Conservation (phyloP, 2,113 vertebrate species). For the Silurus meridionalis region DNA sequence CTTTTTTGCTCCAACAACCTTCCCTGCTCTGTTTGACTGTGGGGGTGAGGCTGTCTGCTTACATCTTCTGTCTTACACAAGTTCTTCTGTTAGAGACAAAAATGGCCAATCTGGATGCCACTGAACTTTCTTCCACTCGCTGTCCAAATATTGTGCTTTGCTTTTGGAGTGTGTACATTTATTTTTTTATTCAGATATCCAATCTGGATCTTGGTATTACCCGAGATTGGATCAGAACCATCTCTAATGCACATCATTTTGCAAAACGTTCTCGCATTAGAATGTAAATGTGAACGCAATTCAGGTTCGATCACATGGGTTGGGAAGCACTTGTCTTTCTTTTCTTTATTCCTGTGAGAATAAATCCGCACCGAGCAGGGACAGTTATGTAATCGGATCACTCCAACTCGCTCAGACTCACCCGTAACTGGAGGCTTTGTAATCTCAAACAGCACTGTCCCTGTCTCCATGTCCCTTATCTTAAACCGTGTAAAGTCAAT, state of each 20-base stretch:
- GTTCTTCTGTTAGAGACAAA: too few species aligned
- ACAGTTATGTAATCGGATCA: neutral
- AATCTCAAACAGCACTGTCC: slow-evolving; percentile 95
- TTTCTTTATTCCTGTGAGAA: neutral
- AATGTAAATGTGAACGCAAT: neutral
- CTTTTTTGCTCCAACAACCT: too few species aligned
- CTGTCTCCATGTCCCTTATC: slow-evolving; percentile 97
- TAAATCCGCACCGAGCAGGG: neutral
- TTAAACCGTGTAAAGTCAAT: slow-evolving; percentile 98
- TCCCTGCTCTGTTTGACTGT: too few species aligned
- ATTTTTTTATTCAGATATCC: neutral
- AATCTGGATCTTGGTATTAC: neutral
- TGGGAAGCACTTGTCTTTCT: neutral
- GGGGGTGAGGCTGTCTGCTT: too few species aligned
- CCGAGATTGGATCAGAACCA: neutral
- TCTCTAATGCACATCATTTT: neutral
- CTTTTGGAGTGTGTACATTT: too few species aligned
- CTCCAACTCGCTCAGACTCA: slow-evolving; percentile 45
- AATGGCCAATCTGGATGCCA: too few species aligned
- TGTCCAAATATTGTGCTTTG: too few species aligned
- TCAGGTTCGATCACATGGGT: neutral
- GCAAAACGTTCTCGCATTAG: too few species aligned
- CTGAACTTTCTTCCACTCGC: too few species aligned
- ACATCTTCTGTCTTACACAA: too few species aligned
- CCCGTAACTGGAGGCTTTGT: slow-evolving; percentile 91